Base-by-base conservation (phyloP, 2,888 invertebrate species). In the Trichogramma evanescens region DNA sequence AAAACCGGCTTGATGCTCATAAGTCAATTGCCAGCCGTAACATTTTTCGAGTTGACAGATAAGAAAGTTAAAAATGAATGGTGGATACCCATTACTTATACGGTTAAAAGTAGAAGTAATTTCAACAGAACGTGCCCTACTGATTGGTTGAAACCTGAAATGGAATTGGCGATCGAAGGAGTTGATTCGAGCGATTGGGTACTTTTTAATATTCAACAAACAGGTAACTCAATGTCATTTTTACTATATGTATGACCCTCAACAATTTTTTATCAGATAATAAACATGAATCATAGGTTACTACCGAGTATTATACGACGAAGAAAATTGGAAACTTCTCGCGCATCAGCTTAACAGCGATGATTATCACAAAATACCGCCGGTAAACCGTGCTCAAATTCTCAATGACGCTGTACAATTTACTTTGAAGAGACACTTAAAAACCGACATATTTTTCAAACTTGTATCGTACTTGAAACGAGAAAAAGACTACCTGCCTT, bases 401-500 rank as follows among this genome's bases (percentile, higher is more conserved):
- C 80, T 96, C 52, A 87, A 90, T 56, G 95, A 96, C 74, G 84
- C 88, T 0, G 82, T 89, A 62, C 87, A 86, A 65, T 80, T 89
- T 41, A 88, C 89, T 39, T 85, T 64, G 1, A 62, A 64, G 84
- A n/a, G 85, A 87, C 13, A 90, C 89, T 2, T 81, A 85, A 50
- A 60, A 91, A 44, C 82, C 83, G 81, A 82, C 40, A 82, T 86
- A 4, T 89, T 93, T 0, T 79, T 95, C 63, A 86, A 91, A 68
- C 80, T 94, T 0, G 87, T 90, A 2, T 83, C 82, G 54, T 95
- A 94, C 72, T 80, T 95, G 68, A 75, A 77, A 2, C 84, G 88
- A 61, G 91, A 92, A 76, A 80, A 82, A 8, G 90, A 91, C 66
- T 91, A 89, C 72, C 85, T 92, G 2, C 93, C 94, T 0, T 95